A percentile compares a stretch with the other conserved stretches of the same genome.
phyloP scores from a whole-genome alignment of 2,113 vertebrate genomes.

The Phalacrocorax pelagicus region DNA sequence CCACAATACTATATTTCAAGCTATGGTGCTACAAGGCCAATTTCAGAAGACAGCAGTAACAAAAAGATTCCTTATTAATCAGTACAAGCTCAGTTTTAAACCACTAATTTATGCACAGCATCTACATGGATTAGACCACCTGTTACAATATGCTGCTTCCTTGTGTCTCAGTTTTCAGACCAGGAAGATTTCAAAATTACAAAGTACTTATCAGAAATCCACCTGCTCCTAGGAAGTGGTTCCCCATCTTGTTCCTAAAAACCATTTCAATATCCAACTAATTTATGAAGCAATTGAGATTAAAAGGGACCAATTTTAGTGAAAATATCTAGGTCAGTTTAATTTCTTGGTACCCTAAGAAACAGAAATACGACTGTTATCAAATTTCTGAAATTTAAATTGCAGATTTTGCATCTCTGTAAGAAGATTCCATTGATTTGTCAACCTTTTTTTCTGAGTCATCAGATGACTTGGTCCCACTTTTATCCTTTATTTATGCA shows the following conservation, averaged over 20 bases:
- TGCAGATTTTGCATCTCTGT: neutral
- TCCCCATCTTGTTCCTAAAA: neutral
- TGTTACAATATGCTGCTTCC: constrained; percentile 34
- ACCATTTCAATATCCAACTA: neutral
- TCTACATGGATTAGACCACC: constrained; percentile 29
- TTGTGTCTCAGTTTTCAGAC: neutral
- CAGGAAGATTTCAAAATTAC: neutral
- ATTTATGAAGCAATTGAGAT: neutral
- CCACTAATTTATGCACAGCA: constrained; percentile 32
- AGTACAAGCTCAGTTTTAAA: constrained; percentile 30
- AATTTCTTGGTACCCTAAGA: neutral
- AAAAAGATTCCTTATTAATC: constrained; percentile 24
- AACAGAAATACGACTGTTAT: neutral
- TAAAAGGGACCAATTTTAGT: neutral
- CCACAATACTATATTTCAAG: neutral
- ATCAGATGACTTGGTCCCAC: neutral
- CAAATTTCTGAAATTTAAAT: neutral
- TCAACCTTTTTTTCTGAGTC: neutral
- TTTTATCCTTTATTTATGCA: neutral
- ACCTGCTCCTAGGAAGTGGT: neutral
- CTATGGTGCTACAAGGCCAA: neutral
- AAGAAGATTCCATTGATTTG: neutral
- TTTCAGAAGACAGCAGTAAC: neutral
- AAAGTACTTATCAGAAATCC: neutral
- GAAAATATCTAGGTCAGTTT: neutral